Conservation (phyloP, 2,797 vertebrate genomes). For the Acanthornis magna region DNA sequence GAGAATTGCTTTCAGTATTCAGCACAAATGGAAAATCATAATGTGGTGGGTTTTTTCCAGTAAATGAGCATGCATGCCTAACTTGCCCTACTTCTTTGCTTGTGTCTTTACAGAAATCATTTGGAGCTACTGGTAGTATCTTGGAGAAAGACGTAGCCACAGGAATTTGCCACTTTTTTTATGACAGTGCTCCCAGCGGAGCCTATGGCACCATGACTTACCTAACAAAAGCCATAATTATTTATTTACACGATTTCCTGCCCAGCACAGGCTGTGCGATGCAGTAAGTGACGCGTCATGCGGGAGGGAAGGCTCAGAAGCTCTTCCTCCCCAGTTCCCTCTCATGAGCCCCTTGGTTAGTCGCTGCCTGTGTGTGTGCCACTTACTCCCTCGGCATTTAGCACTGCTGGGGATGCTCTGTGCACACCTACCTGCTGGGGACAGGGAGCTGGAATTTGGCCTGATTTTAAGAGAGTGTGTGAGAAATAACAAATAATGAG, state of each 20-base stretch:
- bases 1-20: not conserved
- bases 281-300: constrained; percentile 75
- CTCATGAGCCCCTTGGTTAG: not conserved
- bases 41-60: fast-evolving
- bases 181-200: constrained; percentile 96
- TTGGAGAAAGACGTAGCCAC: constrained; percentile 90
- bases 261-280: constrained; percentile 90
- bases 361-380: not conserved
- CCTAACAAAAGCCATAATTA: constrained; percentile 89
- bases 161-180: constrained; percentile 94
- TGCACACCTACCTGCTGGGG: not conserved
- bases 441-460: not conserved
- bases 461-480: not conserved
- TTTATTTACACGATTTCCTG: constrained; percentile 90
- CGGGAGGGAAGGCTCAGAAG: not conserved
- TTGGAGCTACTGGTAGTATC: constrained; percentile 84
- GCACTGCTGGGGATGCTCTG: not conserved
- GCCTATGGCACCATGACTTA: constrained; percentile 98
- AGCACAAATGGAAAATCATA: not conserved
- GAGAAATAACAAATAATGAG: not conserved
- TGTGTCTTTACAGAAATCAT: constrained; percentile 80
- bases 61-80: not conserved
- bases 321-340: not conserved
- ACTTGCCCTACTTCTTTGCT: not conserved
- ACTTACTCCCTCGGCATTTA: not conserved